phyloP scores from a whole-genome alignment of 2,113 vertebrate species.

The Nyctereutes procyonoides region DNA sequence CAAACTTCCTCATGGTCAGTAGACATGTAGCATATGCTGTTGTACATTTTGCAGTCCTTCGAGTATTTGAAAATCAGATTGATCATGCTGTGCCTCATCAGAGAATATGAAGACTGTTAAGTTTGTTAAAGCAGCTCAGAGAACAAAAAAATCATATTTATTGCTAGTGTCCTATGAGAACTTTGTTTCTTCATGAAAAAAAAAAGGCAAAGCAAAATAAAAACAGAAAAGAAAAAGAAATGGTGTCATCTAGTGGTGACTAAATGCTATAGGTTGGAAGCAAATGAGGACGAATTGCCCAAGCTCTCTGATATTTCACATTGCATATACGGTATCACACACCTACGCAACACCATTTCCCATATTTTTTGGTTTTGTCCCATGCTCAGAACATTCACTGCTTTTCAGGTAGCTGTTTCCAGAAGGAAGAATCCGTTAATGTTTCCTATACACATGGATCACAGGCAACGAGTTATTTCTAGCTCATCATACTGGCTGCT shows the following conservation, averaged over 20 bases:
- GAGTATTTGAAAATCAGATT: background rate
- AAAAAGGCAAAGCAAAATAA: background rate
- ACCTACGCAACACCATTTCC: background rate
- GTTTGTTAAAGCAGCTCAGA: background rate
- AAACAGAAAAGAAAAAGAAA: background rate
- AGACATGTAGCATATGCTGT: background rate
- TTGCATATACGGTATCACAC: fast-evolving
- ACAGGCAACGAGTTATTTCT: background rate
- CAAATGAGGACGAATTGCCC: background rate
- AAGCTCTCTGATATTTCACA: background rate
- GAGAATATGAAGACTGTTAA: background rate
- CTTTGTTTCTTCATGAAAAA: background rate
- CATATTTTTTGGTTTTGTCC: background rate
- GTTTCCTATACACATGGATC: background rate
- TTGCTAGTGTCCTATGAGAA: background rate
- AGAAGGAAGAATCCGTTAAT: background rate
- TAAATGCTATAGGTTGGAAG: background rate
- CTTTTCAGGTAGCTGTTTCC: background rate
- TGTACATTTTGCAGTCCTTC: background rate
- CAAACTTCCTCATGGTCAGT: background rate
- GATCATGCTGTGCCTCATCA: background rate
- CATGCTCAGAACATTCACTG: background rate
- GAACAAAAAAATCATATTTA: background rate
- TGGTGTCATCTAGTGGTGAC: conserved; percentile 54
- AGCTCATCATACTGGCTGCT: background rate